Evolutionary conservation across 2,888 invertebrate genomes (phyloP).

Genomic region (Phortica magna): DNA sequence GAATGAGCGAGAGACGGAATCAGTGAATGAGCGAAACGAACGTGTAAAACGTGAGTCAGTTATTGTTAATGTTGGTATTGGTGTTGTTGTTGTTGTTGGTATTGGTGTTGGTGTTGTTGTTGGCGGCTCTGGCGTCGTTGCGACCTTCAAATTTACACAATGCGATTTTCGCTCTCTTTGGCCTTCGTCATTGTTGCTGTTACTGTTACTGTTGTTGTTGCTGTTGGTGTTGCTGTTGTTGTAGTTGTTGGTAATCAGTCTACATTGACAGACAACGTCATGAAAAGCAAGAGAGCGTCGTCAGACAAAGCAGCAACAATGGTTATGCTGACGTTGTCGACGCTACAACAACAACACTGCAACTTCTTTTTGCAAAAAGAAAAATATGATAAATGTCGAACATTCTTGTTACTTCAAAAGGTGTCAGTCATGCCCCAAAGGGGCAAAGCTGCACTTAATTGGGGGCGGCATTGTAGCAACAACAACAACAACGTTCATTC

Average conservation of each 20-base stretch:
- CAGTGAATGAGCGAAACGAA: constrained; percentile 44
- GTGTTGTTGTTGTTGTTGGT: constrained; percentile 38
- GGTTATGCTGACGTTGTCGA: neutral
- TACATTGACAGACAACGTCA: constrained; percentile 28
- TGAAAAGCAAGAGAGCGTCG: constrained; percentile 9
- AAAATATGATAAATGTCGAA: neutral
- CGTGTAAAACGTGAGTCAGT: constrained; percentile 66
- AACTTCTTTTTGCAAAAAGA: neutral
- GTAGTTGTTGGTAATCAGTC: constrained; percentile 17
- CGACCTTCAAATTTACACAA: constrained; percentile 58
- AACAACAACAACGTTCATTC: neutral
- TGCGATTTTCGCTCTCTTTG: constrained; percentile 21
- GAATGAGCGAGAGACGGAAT: constrained; percentile 36
- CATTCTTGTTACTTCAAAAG: too few relatives aligned
- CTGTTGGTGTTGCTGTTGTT: constrained; percentile 16
- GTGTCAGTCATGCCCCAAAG: too few relatives aligned
- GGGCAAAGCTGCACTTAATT: neutral
- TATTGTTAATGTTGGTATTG: constrained; percentile 19
- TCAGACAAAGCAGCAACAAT: constrained; percentile 6
- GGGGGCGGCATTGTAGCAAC: neutral
- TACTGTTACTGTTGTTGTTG: constrained; percentile 19
- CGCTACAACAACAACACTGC: neutral
- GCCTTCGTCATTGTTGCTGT: constrained; percentile 6
- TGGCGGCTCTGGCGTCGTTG: constrained; percentile 3
- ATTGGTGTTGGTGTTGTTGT: constrained; percentile 16